Base-by-base conservation (phyloP, 1,140 invertebrate species). In the Phortica variegata region DNA sequence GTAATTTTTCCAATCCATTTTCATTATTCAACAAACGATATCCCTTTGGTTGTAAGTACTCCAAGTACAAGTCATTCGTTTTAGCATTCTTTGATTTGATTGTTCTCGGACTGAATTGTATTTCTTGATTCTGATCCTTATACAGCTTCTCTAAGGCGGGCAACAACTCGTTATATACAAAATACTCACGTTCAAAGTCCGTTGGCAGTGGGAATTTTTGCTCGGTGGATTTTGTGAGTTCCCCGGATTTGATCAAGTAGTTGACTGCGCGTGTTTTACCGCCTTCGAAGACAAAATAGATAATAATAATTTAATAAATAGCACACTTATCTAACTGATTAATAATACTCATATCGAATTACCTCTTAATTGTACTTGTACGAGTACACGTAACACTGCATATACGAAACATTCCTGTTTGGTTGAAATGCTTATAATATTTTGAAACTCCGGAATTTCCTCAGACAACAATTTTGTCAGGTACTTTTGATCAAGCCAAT, bases 1-100 rank as follows among this genome's bases (percentile, higher is more conserved):
- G 80, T 8, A 73, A 40, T 32, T 78, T 46, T 52, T 81, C 78
- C 26, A 84, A 61, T 13, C 82, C 81, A 21, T 65, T 60, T 0
- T n/a, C 33, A 7, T 47, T 37, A 46, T 51, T 68, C 23, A 29
- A 48, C 16, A 49, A 15, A 8, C 43, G 19, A 38, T 54, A 66
- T 0, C 56, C 60, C 18, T 52, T 66, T 17, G 38, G 21, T 31
- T 52, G 56, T n/a, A 60, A 23, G 21, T 63, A 40, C 1, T 68
- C 51, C 3, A 63, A 7, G 16, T 50, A 58, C 1, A 66, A 40
- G n/a, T 29, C 44, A 2, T 33, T 43, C 3, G 21, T 33, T 15
- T 13, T 13, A 18, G 26, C 16, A 6, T 21, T 3, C 13, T 47
- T 26, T 12, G 0, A 3, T 19, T 18, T 47, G 15, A 40, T 18